phyloP scores from a whole-genome alignment of 2,797 vertebrate species.

The Sebastes glaucus region DNA sequence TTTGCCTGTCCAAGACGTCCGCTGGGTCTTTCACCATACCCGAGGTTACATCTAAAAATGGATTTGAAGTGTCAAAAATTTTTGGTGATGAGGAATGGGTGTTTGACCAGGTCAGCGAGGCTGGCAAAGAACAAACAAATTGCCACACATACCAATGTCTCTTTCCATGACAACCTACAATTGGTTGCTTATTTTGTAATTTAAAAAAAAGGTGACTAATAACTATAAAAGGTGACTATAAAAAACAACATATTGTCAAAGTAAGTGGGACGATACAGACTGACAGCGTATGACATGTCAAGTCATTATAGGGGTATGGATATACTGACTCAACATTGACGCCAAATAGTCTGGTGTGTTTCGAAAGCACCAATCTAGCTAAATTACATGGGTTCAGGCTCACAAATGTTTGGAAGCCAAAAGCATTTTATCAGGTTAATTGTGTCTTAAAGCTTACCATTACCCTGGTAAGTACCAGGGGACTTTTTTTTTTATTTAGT shows the following conservation, averaged over 20 bases:
- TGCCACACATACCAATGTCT: constrained; percentile 96
- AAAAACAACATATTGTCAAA: neutral
- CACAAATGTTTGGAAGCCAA: constrained; percentile 28
- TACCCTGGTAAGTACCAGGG: neutral
- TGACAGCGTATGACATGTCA: neutral
- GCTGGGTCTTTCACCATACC: constrained; percentile 99
- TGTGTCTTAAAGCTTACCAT: neutral
- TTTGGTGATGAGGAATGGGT: constrained; percentile 99
- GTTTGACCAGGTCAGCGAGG: constrained; percentile 99
- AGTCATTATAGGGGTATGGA: neutral
- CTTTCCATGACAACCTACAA: constrained; percentile 31
- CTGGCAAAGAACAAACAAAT: constrained; percentile 91
- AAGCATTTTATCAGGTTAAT: constrained; percentile 63
- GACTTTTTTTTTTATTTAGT: neutral
- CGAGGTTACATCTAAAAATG: constrained; percentile 99
- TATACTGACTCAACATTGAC: constrained; percentile 11
- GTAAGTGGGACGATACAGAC: neutral
- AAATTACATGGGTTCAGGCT: neutral
- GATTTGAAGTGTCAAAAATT: constrained; percentile 97
- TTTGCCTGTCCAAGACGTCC: constrained; percentile 99
- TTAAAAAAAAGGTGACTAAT: neutral
- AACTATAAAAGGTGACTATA: neutral
- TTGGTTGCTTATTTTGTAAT: constrained; percentile 6
- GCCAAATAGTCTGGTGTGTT: neutral
- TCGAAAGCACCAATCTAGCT: neutral